Conservation (phyloP, 2,797 vertebrate genomes). For the Gymnodraco acuticeps region DNA sequence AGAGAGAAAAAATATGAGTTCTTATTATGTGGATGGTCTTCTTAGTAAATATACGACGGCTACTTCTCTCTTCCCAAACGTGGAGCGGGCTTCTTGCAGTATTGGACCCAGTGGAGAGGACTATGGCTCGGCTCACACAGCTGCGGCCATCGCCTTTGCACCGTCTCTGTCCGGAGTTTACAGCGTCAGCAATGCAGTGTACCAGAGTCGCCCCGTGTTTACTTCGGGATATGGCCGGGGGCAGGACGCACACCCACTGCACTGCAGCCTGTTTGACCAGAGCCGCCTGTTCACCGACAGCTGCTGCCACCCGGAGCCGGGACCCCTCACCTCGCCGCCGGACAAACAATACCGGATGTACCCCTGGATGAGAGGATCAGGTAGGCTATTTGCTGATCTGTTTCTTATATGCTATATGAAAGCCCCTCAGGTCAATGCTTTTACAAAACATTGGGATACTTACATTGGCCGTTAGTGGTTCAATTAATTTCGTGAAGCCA, state of each 20-base stretch:
- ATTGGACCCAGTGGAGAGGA: conserved; percentile 88
- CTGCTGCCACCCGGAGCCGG: conserved; percentile 89
- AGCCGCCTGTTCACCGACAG: conserved; percentile 90
- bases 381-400: conserved; percentile 75
- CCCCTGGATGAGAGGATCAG: conserved; percentile 94
- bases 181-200: conserved; percentile 88
- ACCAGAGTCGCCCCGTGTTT: conserved; percentile 83
- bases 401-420: conserved; percentile 12
- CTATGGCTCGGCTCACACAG: conserved; percentile 86
- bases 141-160: conserved; percentile 82
- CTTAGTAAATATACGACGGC: conserved; percentile 94
- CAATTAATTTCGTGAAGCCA: conserved; percentile 91
- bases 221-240: conserved; percentile 86
- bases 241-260: conserved; percentile 87
- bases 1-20: conserved; percentile 95
- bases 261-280: conserved; percentile 90
- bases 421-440: conserved; percentile 44
- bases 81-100: conserved; percentile 89
- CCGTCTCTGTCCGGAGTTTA: conserved; percentile 90
- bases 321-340: conserved; percentile 86
- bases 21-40: conserved; percentile 95
- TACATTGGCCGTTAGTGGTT: conserved; percentile 85
- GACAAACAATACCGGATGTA: conserved; percentile 92
- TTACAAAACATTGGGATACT: conserved; percentile 65
- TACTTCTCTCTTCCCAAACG: conserved; percentile 90